Base-by-base conservation (phyloP, 2,113 vertebrate species). In the Silurus asotus region DNA sequence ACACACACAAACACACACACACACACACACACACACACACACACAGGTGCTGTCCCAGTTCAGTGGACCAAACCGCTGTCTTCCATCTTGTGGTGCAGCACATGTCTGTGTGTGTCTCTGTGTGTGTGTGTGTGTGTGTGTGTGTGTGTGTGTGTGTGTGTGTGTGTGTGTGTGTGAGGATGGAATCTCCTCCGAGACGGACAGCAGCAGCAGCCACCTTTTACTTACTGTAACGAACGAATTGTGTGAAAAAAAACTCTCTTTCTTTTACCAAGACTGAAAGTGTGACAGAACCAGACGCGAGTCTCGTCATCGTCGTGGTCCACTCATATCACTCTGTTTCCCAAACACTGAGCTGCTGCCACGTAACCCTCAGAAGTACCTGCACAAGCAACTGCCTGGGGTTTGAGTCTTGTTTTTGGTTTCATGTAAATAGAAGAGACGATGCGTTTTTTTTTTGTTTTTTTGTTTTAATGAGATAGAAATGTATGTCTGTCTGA, bases 201-300 rank as follows among this genome's bases (percentile, higher is more conserved):
- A 81, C n/a, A 25, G 37, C 56, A 3, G 37, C 37, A 14, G 23
- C 61, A 74, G 25, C 25, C 75, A 28, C 69, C 9, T 83, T 82
- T 61, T 14, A 77, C 80, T 79, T 74, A 77, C 83, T 83, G 70
- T 87, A 56, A 85, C 17, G 53, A 80, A 58, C 64, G 6, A 23
- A 77, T 48, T 76, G 65, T 49, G 86, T 25, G 76, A 14, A 61
- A 45, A 45, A 84, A 87, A 64, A 86, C 0, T 17, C 79, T 85
- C 88, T 78, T 78, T 81, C 85, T 78, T 67, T 80, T 76, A 89
- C 83, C 91, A 87, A 92, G 93, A 91, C 83, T 88, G 92, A 94
- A 94, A 87, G 85, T 84, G 59, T 74, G 82, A 87, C 82, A 65
- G 84, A 74, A 77, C 17, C 76, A 81, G 78, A 78, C 61, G 48